Evolutionary conservation across 2,113 vertebrate species (phyloP), one percentile per base, ranked within the genome.

Genomic region (Platichthys flesus): DNA sequence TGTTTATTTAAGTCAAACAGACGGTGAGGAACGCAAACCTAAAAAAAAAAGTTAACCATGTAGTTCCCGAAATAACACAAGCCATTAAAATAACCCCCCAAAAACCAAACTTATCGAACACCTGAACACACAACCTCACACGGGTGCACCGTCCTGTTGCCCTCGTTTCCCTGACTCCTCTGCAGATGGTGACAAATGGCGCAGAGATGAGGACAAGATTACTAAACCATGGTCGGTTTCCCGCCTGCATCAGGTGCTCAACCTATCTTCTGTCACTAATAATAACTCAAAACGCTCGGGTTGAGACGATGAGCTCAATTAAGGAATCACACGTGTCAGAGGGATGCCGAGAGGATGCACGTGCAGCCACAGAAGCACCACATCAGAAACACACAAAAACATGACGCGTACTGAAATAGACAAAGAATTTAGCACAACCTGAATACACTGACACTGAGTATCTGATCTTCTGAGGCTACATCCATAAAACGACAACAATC

Each of bases 181-280:
- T 45, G 35, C 80, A 74, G 76, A 89, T 73, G 79, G 74, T 78
- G 81, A 81, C 92, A 91, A 5, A 52, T 37, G 7, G 62, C 60
- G 81, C 35, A 49, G 56, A 90, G 87, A 93, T 91, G 65, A 76
- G 76, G 83, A 68, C 83, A 61, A 52, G 88, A 90, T 93, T 85
- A 82, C 58, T 52, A 61, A 81, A 31, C 81, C 74, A 64, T 2
- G 40, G 66, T 75, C 79, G 82, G 58, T 31, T 85, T 73, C 76
- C 79, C 88, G 89, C 74, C 85, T 57, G 28, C 74, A 57, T 93
- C 86, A 90, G 90, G 87, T 89, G 91, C 20, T 87, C 81, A 75
- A 31, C 71, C 83, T 78, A 63, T 76, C 74, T 82, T 23, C 66
- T 57, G 74, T 26, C n/a, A 31, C 85, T 83, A 89, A 85, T 80